These are phyloP conservation scores for Sebastes baramenuke DNA, from an alignment of 2,797 vertebrate species.

Conservation along the genomic window DNA sequence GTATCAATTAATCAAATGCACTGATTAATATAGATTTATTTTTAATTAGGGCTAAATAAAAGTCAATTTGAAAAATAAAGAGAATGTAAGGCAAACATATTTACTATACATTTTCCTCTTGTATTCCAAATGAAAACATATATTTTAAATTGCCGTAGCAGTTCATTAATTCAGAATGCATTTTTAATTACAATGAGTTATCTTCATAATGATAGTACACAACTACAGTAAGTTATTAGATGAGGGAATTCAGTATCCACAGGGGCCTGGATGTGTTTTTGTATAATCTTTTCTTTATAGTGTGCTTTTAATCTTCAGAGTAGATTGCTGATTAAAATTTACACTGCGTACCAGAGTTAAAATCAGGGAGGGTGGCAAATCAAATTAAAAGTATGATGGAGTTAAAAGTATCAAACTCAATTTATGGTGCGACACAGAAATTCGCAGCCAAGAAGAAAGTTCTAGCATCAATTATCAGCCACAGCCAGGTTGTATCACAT, in stretches of 20 bases:
- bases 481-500: neutral
- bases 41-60: neutral
- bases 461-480: neutral
- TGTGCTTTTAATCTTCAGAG: slow-evolving; percentile 9
- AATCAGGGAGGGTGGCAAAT: neutral
- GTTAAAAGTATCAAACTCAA: neutral
- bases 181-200: neutral
- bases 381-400: neutral
- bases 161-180: neutral
- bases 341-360: neutral
- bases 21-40: neutral
- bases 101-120: neutral
- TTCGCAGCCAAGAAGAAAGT: neutral
- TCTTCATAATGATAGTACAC: neutral
- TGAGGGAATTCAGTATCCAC: neutral
- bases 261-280: neutral
- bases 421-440: neutral
- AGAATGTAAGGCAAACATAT: neutral
- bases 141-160: neutral
- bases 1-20: neutral
- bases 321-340: neutral
- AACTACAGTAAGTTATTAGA: neutral
- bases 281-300: neutral
- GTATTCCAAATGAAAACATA: neutral
- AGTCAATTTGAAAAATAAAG: neutral